Evolutionary conservation across 2,113 vertebrate species (phyloP), one percentile per base, ranked within the genome.

Genomic region (Heptranchias perlo): DNA sequence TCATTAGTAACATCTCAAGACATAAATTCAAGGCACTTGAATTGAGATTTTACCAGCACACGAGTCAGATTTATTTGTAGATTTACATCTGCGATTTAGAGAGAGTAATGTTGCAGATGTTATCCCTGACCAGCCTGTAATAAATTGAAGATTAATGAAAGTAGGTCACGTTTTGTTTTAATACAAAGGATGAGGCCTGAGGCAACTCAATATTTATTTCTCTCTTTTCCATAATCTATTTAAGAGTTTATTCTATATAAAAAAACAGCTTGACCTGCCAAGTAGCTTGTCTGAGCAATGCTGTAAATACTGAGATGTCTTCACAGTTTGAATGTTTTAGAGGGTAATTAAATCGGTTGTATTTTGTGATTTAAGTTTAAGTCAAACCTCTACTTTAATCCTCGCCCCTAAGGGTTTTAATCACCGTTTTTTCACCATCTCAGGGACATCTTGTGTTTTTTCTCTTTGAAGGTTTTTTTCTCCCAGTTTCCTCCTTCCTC

Each of bases 131-230:
- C 89, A 21, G 0, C 21, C 35, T 23, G 0, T 93, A 62, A 64
- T 93, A 62, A 62, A 93, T 39, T 93, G 61, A n/a, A 93, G 89
- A 93, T 64, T 39, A 93, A 6, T 39, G 58, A 93, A 93, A 93
- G 64, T 93, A 39, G 89, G 89, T 93, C 89, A 62, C 8, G 58
- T 39, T 62, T 23, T 39, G 58, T 39, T 64, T 62, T 93, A 62
- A 93, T 93, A 39, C 58, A 93, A 21, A 39, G 87, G 31, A 89
- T 54, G 86, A 61, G n/a, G 35, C 89, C 58, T 3, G 89, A 39
- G 35, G 35, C 35, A 93, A 62, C 39, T 93, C 89, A 92, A 21
- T 92, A 16, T 21, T 62, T 64, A 23, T 18, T 62, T 64, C 31
- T 54, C 49, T 39, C 4, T 62, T 92, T 62, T 92, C 89, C 64